Percentiles rank a stretch among this genome's conserved stretches.
Conservation (phyloP, 2,113 vertebrate species). For the Paramisgurnus dabryanus region DNA sequence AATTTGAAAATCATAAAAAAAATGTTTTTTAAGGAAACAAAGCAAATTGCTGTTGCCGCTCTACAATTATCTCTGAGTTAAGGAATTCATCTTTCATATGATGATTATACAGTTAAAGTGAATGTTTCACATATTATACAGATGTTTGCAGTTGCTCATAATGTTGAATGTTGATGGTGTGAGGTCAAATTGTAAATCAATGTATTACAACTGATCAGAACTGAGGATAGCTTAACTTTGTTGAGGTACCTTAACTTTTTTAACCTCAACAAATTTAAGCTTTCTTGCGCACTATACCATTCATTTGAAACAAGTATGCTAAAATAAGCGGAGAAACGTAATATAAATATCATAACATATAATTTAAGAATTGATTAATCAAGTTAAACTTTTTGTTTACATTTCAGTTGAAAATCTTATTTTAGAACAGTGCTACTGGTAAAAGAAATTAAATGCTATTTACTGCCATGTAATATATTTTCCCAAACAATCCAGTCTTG, state of each 20-base stretch:
- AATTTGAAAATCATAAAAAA: too few relatives aligned
- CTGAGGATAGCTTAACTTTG: not conserved
- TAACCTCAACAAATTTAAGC: not conserved
- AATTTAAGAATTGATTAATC: too few relatives aligned
- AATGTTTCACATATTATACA: not conserved
- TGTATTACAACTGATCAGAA: not conserved
- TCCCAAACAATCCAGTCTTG: not conserved
- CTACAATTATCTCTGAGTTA: not conserved
- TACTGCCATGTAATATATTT: not conserved
- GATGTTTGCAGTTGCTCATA: not conserved
- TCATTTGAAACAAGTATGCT: not conserved
- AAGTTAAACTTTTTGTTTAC: not conserved
- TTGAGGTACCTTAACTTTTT: not conserved
- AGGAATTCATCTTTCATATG: not conserved
- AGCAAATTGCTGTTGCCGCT: not conserved
- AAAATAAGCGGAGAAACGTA: not conserved
- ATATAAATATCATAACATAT: not conserved
- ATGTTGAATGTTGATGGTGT: not conserved
- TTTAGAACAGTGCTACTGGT: not conserved
- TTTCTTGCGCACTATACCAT: too few relatives aligned
- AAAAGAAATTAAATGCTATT: not conserved
- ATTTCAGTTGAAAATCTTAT: not conserved
- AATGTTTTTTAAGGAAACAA: not conserved
- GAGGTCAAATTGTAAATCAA: not conserved
- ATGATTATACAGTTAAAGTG: not conserved